Base-by-base conservation (phyloP, 1,140 invertebrate genomes). In the Drepana arcuata region DNA sequence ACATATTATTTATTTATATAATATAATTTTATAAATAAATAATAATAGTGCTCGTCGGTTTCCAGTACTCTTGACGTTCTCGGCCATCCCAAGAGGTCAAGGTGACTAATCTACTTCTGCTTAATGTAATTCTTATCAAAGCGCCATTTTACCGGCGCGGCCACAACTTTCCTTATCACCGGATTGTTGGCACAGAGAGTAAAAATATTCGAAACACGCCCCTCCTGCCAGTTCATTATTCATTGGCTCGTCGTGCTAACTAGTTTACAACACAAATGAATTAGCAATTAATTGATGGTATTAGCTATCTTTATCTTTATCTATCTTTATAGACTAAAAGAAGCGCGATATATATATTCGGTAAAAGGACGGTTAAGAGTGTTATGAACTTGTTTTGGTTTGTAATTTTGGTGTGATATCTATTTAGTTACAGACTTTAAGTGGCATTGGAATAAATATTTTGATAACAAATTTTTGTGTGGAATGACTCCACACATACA, bases 191-290 rank as follows among this genome's bases (percentile, higher is more conserved):
- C 30, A 60, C 60, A 64, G 56, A 35, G 57, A 44, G 54, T 67
- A 78, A 73, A 73, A 73, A 74, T 78, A 73, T 78, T 73, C 70
- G 63, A 37, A 52, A 62, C 67, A 72, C 70, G 72, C 48, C 30
- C 18, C 41, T 23, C 16, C 35, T 49, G 40, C 32, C 39, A 47
- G 41, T 16, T 34, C 23, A 34, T 34, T 34, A 34, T 4, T 13
- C 16, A 35, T 35, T 35, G 13, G 23, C 4, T 6, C 4, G 4
- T 26, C 24, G 24, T 6, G 24, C 4, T 26, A 7, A 6, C n/a
- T 10, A 10, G 4, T 21, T 5, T 4, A 21, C 9, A 21, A 21
- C 4, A 9, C 9, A 21, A 9, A 21, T 21, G n/a, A n/a, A 21
- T 21, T 21, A 21, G 4, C 9, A 21, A 21, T 4, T 21, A 21